Base-by-base conservation (phyloP, 1,140 invertebrate species). In the Drosophila lacertosa region DNA sequence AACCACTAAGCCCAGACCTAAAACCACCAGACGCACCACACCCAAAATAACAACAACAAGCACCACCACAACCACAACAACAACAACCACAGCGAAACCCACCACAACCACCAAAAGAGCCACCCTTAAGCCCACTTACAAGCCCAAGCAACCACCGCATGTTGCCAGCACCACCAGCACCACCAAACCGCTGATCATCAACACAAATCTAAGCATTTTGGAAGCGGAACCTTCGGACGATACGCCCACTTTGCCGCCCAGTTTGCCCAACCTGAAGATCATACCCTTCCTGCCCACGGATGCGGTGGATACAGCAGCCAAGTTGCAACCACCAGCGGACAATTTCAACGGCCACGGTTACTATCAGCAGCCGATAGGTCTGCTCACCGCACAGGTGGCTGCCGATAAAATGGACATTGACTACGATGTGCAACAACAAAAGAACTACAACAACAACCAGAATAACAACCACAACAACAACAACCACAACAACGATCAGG, bases 271-370 rank as follows among this genome's bases (percentile, higher is more conserved):
- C 88, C 91, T 95, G 11, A 95, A 95, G 86, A 95, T 96, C 74
- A 96, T 96, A 79, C 95, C 95, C 7, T 96, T 96, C 79, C 92
- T 95, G 13, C 94, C 95, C 15, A 94, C 94, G 40, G 95, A 96
- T 90, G 95, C 95, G 6, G 92, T 96, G 32, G 75, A 90, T 6
- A 69, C 89, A 4, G 74, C 68, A 29, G n/a, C 67, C 3, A 48
- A 84, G n/a, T 29, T 20, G 32, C 29, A 37, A 60, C 15, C 70
- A 18, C 37, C 66, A n/a, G n/a, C n/a, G 44, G 29, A 40, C 4
- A 40, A n/a, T 10, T 45, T 29, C 33, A 64, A 15, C 57, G 50
- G 67, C 40, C 20, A 68, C 4, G 32, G 11, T 6, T 37, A 50
- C 29, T 72, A 53, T 22, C 68, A 39, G 1, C 35, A 26, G 4